Base-by-base conservation (phyloP, 2,888 invertebrate genomes). In the Cheilosia impressa region DNA sequence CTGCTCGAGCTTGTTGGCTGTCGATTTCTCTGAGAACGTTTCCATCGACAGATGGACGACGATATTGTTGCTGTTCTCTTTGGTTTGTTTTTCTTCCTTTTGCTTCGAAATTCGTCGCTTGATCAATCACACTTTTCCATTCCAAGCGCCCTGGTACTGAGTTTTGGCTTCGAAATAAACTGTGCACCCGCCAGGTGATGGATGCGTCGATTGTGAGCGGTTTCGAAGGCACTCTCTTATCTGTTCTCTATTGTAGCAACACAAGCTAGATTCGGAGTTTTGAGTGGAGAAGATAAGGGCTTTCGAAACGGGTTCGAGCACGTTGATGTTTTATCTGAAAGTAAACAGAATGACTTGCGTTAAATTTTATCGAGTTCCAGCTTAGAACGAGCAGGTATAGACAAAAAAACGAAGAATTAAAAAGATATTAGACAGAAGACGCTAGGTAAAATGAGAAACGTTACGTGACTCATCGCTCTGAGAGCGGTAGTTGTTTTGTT, bases 241-340 rank as follows among this genome's bases (percentile, higher is more conserved):
- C 53, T 52, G n/a, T 27, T 57, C n/a, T 53, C 31, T 19, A 17
- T 27, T 58, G 43, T 52, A 2, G 52, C 13, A 27, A 27, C 1
- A 27, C 27, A 19, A 45, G 31, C 31, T 72, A n/a, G 43, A 72
- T n/a, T 53, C 45, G 24, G 19, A 19, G 38, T 38, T 57, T 31
- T 47, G 24, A 63, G 22, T n/a, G 7, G 24, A 73, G 57, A 38
- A 45, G 79, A 78, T 73, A 53, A 69, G 58, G 47, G 17, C n/a
- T 27, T 45, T 50, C 55, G 24, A 58, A 58, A 43, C 79, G 47
- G 19, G 73, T 65, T 63, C 63, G n/a, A 19, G 5, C 38, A 65
- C 58, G 79, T 79, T 69, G 60, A 68, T 43, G 19, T 63, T 78
- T 79, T 63, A 75, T 27, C 83, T 84, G 69, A 65, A 84, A 84